A percentile compares a stretch with the other conserved stretches of the same genome.
These are phyloP conservation scores for Oreotrochilus melanogaster DNA, from an alignment of 2,113 vertebrate species.

Conservation along the genomic window DNA sequence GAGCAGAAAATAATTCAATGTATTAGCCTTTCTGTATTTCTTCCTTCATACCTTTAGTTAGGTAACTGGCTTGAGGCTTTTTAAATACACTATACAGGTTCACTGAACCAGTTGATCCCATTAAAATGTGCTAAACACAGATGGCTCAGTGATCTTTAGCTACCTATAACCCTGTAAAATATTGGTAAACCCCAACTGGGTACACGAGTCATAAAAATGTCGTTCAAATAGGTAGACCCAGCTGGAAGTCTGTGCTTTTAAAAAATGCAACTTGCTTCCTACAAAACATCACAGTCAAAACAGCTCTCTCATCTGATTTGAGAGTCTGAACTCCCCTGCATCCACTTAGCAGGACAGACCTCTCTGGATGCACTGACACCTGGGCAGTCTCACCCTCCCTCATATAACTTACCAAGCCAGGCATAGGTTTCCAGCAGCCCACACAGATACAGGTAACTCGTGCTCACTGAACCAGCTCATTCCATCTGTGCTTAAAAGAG, in stretches of 20 bases:
- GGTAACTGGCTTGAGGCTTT: not conserved
- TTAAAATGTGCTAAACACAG: slow-evolving; percentile 38
- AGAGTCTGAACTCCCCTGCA: not conserved
- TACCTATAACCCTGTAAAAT: slow-evolving; percentile 46
- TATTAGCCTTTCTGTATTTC: not conserved
- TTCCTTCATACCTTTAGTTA: not conserved
- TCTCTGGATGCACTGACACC: not conserved
- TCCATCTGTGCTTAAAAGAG: not conserved
- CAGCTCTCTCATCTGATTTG: no score
- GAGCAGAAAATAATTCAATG: not conserved
- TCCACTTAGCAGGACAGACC: not conserved
- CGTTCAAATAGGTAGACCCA: not conserved
- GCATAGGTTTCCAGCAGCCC: not conserved
- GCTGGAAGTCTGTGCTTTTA: not conserved
- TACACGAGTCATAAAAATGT: not conserved
- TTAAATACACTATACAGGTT: not conserved
- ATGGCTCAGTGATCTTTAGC: slow-evolving; percentile 30
- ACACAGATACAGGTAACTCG: not conserved
- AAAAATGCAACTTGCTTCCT: not conserved
- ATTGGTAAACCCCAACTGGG: slow-evolving; percentile 21
- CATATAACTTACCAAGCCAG: not conserved
- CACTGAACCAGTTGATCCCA: slow-evolving; percentile 31
- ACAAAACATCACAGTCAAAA: not conserved
- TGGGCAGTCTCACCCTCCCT: not conserved
- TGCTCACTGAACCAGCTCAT: not conserved